phyloP scores from a whole-genome alignment of 1,140 invertebrate genomes.

The Zaprionus davidi region DNA sequence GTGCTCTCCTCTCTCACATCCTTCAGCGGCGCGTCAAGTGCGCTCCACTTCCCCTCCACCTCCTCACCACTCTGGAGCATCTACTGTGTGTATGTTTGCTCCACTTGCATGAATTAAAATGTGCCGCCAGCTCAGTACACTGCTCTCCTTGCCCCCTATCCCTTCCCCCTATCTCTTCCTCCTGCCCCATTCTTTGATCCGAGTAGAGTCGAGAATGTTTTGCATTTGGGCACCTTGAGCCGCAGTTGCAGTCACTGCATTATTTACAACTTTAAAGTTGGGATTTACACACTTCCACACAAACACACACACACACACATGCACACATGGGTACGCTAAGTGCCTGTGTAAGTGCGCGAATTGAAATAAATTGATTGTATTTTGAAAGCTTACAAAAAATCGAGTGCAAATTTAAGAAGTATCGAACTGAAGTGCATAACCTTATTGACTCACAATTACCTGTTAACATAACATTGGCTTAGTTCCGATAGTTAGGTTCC shows the following conservation, averaged over 20 bases:
- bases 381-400: background rate
- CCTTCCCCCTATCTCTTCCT: background rate
- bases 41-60: background rate
- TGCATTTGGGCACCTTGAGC: slow-evolving; percentile 36
- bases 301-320: background rate
- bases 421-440: background rate
- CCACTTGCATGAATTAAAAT: slow-evolving; percentile 73
- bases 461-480: no score
- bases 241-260: slow-evolving; percentile 19
- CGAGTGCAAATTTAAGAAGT: background rate
- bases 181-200: background rate
- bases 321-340: background rate
- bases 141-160: background rate
- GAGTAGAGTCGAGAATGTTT: slow-evolving; percentile 4
- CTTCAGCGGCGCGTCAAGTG: slow-evolving; percentile 66
- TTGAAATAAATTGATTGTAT: background rate
- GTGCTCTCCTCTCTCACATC: slow-evolving; percentile 36
- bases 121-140: slow-evolving; percentile 31
- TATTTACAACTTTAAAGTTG: slow-evolving; percentile 42
- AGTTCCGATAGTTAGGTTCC: no score
- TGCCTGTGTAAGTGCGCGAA: background rate
- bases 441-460: no score
- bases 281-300: background rate
- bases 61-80: background rate
- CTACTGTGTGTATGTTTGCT: background rate